phyloP scores from a whole-genome alignment of 2,888 invertebrate species.

The Sesia apiformis region DNA sequence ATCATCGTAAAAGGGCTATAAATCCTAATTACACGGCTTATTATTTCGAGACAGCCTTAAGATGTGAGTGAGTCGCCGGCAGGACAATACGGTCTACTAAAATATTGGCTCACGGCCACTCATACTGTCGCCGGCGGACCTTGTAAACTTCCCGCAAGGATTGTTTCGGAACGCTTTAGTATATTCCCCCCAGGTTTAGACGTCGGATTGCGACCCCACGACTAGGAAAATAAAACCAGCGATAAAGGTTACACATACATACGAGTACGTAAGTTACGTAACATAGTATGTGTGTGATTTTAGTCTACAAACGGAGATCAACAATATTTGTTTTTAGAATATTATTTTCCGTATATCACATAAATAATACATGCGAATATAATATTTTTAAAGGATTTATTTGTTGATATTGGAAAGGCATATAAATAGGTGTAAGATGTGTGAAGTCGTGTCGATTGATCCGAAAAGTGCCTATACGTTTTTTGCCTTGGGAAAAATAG shows the following conservation, averaged over 20 bases:
- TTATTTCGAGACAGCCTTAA: constrained; percentile 53
- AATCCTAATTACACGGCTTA: constrained; percentile 66
- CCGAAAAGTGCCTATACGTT: too few species aligned
- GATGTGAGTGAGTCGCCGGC: constrained; percentile 35
- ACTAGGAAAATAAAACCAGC: background rate
- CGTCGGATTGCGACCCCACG: background rate
- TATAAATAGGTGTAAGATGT: background rate
- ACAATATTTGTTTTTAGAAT: too few species aligned
- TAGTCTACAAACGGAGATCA: too few species aligned
- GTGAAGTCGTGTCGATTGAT: too few species aligned
- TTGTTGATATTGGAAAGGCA: background rate
- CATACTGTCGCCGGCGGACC: constrained; percentile 1
- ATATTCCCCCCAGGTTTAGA: constrained; percentile 1
- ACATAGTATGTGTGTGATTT: too few species aligned
- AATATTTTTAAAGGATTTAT: background rate
- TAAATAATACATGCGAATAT: too few species aligned
- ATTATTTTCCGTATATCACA: too few species aligned
- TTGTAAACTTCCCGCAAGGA: background rate
- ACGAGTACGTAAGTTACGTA: too few species aligned
- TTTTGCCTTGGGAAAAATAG: background rate
- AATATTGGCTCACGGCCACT: constrained; percentile 24
- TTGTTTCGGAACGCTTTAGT: constrained; percentile 1
- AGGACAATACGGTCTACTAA: constrained; percentile 48
- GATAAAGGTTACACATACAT: background rate
- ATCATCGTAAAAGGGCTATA: constrained; percentile 59